Evolutionary conservation across 1,140 invertebrate species (phyloP).

Genomic region (Nephila pilipes): DNA sequence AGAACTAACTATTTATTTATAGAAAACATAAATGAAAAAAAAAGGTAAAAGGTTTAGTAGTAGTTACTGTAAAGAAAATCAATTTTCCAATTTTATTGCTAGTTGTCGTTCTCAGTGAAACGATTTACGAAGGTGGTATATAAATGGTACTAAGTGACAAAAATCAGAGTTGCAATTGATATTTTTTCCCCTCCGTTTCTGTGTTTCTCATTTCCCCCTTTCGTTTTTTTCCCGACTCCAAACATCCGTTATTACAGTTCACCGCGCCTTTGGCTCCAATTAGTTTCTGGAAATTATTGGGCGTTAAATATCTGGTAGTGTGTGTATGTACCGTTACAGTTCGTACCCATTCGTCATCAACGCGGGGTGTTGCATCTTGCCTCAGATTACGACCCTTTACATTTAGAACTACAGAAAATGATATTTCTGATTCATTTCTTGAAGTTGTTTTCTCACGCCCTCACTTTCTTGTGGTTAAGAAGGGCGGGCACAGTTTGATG

Average conservation of each 20-base stretch:
- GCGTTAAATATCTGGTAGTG: conserved; percentile 56
- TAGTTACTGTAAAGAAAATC: not conserved
- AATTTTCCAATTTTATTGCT: conserved; percentile 7
- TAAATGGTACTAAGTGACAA: conserved; percentile 12
- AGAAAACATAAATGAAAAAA: too few species aligned
- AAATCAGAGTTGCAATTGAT: conserved; percentile 2
- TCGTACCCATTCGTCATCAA: not conserved
- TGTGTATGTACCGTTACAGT: conserved; percentile 17
- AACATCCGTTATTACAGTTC: conserved; percentile 24
- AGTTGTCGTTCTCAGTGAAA: not conserved
- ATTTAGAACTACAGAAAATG: not conserved
- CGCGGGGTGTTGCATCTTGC: not conserved
- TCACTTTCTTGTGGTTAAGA: not conserved
- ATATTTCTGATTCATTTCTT: conserved; percentile 23
- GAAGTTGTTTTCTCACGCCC: not conserved
- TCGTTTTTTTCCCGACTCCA: not conserved
- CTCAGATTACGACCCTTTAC: conserved; percentile 12
- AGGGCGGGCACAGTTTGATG: not conserved
- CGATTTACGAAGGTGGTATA: not conserved
- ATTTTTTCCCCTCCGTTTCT: not conserved
- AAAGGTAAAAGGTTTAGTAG: not conserved
- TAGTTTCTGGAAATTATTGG: conserved; percentile 68
- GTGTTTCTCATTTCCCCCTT: not conserved
- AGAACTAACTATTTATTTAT: too few species aligned
- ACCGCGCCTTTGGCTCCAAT: conserved; percentile 45